These are phyloP conservation scores for Hymenochirus boettgeri DNA, from an alignment of 2,113 vertebrate species.

Conservation along the genomic window DNA sequence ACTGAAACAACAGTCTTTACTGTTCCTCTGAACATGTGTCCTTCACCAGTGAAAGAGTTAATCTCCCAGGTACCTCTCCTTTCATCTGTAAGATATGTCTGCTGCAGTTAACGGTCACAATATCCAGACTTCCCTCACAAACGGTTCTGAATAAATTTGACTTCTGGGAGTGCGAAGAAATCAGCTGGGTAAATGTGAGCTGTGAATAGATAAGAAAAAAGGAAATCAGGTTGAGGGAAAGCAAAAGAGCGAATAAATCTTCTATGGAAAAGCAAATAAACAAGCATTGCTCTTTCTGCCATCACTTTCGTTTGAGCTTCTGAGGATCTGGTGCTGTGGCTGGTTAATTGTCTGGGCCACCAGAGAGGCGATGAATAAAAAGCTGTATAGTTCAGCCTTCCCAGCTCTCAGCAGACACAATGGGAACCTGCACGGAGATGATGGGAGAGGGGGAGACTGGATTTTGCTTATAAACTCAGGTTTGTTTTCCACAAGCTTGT, in stretches of 20 bases:
- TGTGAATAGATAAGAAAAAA: constrained; percentile 14
- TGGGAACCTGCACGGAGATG: not conserved
- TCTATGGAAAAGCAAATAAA: not conserved
- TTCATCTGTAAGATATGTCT: constrained; percentile 1
- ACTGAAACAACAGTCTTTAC: not conserved
- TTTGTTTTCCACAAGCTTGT: not conserved
- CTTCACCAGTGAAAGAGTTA: not conserved
- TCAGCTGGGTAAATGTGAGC: constrained; percentile 15
- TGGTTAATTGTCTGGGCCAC: constrained; percentile 7
- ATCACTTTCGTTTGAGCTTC: not conserved
- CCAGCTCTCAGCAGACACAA: not conserved
- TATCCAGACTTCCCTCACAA: not conserved
- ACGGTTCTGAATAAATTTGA: constrained; percentile 8
- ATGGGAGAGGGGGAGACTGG: not conserved
- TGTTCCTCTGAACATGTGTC: not conserved
- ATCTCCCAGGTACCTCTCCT: not conserved
- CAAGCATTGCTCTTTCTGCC: not conserved
- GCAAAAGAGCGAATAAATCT: constrained; percentile 7
- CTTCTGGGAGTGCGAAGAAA: not conserved
- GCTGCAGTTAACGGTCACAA: not conserved
- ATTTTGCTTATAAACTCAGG: not conserved
- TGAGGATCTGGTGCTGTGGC: not conserved
- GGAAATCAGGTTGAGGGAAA: constrained; percentile 1
- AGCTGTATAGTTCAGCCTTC: not conserved
- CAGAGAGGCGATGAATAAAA: constrained; percentile 8